phyloP scores from a whole-genome alignment of 2,113 vertebrate genomes.

The Fukomys damarensis region DNA sequence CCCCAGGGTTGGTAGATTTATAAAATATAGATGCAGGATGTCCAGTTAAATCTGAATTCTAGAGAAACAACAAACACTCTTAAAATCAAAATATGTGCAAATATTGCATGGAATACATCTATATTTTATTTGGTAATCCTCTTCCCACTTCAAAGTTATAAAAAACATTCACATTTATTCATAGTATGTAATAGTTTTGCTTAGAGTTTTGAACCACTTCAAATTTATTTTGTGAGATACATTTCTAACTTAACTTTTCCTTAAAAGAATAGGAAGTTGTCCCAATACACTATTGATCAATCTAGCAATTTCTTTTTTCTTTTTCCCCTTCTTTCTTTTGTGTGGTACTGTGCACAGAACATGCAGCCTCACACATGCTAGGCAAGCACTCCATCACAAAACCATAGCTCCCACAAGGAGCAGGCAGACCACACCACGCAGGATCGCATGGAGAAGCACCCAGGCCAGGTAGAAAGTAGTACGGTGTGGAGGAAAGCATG shows the following conservation, averaged over 20 bases:
- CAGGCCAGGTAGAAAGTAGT: background rate
- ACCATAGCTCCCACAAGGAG: background rate
- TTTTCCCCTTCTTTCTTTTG: background rate
- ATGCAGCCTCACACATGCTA: background rate
- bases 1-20: background rate
- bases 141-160: background rate
- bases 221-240: background rate
- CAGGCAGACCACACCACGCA: too few relatives aligned
- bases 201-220: slow-evolving; percentile 9
- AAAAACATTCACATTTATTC: background rate
- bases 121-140: background rate
- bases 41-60: background rate
- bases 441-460: background rate
- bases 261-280: slow-evolving; percentile 2
- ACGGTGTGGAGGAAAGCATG: accelerated
- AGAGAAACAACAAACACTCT: background rate
- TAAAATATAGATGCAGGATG: background rate
- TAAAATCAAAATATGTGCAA: background rate
- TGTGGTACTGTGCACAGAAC: background rate
- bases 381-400: background rate
- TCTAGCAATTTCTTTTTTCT: background rate
- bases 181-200: background rate
- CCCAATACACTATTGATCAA: background rate
- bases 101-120: background rate
- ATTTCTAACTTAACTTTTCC: background rate